A percentile compares a stretch with the other conserved stretches of the same genome.
These are phyloP conservation scores for Dicerorhinus sumatrensis DNA, from an alignment of 2,113 vertebrate species.

Conservation along the genomic window DNA sequence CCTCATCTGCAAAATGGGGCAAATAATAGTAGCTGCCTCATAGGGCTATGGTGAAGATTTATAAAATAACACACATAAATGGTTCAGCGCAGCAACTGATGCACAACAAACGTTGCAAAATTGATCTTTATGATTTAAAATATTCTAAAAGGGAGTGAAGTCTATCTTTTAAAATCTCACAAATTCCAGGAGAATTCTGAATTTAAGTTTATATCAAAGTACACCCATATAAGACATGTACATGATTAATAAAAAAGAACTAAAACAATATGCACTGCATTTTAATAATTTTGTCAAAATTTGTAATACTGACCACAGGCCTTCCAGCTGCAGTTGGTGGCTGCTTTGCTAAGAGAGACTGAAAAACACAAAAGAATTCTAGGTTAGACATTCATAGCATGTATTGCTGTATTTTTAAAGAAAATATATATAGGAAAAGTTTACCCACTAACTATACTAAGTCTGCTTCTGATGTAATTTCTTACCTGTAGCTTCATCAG, in stretches of 20 bases:
- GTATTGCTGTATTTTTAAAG: background rate
- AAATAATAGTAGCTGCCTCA: background rate
- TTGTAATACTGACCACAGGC: constrained; percentile 93
- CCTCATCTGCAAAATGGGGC: background rate
- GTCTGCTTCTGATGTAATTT: background rate
- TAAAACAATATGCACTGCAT: background rate
- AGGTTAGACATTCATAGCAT: constrained; percentile 45
- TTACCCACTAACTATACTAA: background rate
- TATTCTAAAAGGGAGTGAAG: background rate
- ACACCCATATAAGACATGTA: background rate
- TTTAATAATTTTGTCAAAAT: constrained; percentile 59
- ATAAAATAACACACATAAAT: background rate
- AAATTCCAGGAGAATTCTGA: constrained; percentile 53
- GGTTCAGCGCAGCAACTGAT: background rate
- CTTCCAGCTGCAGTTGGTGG: constrained; percentile 95
- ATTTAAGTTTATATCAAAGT: constrained; percentile 33
- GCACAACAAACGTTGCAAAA: background rate
- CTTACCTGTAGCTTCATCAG: constrained; percentile 97
- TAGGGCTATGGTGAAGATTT: background rate
- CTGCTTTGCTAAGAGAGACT: constrained; percentile 97
- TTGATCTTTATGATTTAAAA: background rate
- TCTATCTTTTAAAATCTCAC: constrained; percentile 39
- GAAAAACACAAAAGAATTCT: constrained; percentile 80
- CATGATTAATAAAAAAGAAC: background rate
- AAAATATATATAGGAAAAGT: background rate